phyloP scores from a whole-genome alignment of 2,888 invertebrate species.

The Heteromurus nitidus region DNA sequence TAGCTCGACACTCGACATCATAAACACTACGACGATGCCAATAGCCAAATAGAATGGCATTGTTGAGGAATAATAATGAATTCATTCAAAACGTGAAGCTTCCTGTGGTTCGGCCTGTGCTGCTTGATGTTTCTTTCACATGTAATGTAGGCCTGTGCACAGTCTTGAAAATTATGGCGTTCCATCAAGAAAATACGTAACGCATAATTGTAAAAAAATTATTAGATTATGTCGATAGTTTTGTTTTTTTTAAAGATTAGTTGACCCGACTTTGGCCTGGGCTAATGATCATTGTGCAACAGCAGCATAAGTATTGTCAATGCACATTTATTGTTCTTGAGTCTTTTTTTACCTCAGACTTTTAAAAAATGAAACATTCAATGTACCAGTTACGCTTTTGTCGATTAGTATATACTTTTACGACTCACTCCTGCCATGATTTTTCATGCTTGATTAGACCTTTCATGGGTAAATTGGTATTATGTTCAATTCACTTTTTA shows the following conservation, averaged over 20 bases:
- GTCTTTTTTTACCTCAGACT: too few relatives aligned
- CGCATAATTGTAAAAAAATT: not conserved
- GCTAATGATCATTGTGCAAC: conserved; percentile 45
- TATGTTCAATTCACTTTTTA: too few relatives aligned
- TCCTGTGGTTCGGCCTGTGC: conserved; percentile 21
- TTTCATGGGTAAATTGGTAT: too few relatives aligned
- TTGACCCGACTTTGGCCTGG: conserved; percentile 50
- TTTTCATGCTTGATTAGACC: conserved; percentile 5
- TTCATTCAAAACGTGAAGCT: conserved; percentile 34
- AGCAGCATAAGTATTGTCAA: not conserved
- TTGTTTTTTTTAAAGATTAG: too few relatives aligned
- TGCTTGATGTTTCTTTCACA: not conserved
- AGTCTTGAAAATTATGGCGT: conserved; percentile 1
- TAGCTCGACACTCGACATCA: not conserved
- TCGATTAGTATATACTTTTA: too few relatives aligned
- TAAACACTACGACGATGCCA: not conserved
- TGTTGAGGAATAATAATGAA: conserved; percentile 27
- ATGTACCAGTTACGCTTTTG: not conserved
- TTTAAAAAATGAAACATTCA: not conserved
- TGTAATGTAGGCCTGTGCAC: not conserved
- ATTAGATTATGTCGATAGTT: too few relatives aligned
- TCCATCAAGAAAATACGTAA: not conserved
- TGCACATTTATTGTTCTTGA: too few relatives aligned
- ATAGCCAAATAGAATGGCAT: not conserved
- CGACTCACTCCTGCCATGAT: too few relatives aligned